Percentiles rank a stretch among this genome's conserved stretches.
phyloP scores from a whole-genome alignment of 2,888 invertebrate genomes.

The Scaptomyza flava region DNA sequence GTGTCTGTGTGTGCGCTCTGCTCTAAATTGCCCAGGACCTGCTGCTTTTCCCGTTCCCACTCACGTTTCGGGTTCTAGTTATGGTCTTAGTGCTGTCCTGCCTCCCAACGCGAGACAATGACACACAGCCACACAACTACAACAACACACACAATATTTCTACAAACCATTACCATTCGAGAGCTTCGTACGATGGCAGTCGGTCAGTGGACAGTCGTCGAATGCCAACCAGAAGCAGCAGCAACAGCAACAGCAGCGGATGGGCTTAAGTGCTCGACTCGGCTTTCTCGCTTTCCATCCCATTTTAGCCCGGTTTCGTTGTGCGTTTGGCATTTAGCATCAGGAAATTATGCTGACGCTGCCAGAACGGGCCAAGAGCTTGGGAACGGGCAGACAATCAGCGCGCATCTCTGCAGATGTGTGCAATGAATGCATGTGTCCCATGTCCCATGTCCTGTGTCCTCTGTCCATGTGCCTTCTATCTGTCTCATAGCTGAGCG shows the following conservation, averaged over 20 bases:
- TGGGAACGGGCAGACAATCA: slow-evolving; percentile 59
- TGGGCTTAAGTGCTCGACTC: slow-evolving; percentile 70
- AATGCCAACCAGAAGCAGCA: slow-evolving; percentile 25
- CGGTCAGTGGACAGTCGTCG: slow-evolving; percentile 57
- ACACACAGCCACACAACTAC: slow-evolving; percentile 69
- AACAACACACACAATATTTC: slow-evolving; percentile 23
- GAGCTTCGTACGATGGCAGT: slow-evolving; percentile 49
- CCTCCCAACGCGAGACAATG: slow-evolving; percentile 67
- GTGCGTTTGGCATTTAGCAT: slow-evolving; percentile 81
- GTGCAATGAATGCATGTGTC: slow-evolving; percentile 47
- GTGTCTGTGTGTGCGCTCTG: slow-evolving; percentile 69
- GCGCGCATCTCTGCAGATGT: slow-evolving; percentile 70
- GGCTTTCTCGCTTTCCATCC: slow-evolving; percentile 35
- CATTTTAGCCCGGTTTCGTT: slow-evolving; percentile 18
- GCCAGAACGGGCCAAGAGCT: slow-evolving; percentile 67
- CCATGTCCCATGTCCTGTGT: slow-evolving; percentile 2
- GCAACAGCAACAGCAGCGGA: slow-evolving; percentile 41
- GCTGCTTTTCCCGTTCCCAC: slow-evolving; percentile 33
- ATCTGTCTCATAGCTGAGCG: slow-evolving; percentile 64
- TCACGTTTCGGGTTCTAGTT: slow-evolving; percentile 41
- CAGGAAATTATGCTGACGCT: slow-evolving; percentile 83
- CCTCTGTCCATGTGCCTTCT: slow-evolving; percentile 27
- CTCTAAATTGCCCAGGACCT: slow-evolving; percentile 80
- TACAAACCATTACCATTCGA: slow-evolving; percentile 18
- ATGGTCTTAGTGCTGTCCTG: slow-evolving; percentile 25